phyloP scores from a whole-genome alignment of 1,140 invertebrate genomes.

The Lepidostoma basale region DNA sequence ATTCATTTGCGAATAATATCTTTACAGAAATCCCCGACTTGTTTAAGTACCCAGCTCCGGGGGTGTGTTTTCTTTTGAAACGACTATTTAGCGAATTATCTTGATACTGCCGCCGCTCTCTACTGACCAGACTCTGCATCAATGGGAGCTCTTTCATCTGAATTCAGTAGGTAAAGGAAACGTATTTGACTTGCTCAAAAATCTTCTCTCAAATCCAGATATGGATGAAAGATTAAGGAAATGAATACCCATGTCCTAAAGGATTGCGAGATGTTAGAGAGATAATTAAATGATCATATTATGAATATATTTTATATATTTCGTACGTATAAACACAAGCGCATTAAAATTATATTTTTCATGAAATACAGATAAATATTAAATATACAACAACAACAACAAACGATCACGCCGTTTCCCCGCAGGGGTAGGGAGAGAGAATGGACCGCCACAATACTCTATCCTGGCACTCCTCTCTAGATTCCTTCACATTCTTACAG shows the following conservation, averaged over 20 bases:
- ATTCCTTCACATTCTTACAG: too few species aligned
- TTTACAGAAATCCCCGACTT: slow-evolving; percentile 30
- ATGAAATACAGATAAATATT: too few species aligned
- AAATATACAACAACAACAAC: too few species aligned
- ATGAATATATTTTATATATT: too few species aligned
- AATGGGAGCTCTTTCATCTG: slow-evolving; percentile 6
- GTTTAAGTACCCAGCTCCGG: neutral
- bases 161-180: neutral
- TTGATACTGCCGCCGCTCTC: slow-evolving; percentile 23
- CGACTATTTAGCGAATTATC: slow-evolving; percentile 33
- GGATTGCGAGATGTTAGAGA: slow-evolving; percentile 1
- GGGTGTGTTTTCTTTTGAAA: slow-evolving; percentile 38
- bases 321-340: too few species aligned
- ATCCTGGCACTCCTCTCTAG: too few species aligned
- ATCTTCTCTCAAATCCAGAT: slow-evolving; percentile 5
- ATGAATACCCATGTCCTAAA: neutral
- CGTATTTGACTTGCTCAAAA: slow-evolving; percentile 9
- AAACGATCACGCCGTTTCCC: too few species aligned
- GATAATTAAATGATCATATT: too few species aligned
- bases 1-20: slow-evolving; percentile 44
- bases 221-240: slow-evolving; percentile 5
- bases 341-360: too few species aligned
- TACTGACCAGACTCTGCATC: neutral
- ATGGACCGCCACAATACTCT: too few species aligned
- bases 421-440: too few species aligned